Base-by-base conservation (phyloP, 1,140 invertebrate genomes). In the Leptinotarsa defecta region DNA sequence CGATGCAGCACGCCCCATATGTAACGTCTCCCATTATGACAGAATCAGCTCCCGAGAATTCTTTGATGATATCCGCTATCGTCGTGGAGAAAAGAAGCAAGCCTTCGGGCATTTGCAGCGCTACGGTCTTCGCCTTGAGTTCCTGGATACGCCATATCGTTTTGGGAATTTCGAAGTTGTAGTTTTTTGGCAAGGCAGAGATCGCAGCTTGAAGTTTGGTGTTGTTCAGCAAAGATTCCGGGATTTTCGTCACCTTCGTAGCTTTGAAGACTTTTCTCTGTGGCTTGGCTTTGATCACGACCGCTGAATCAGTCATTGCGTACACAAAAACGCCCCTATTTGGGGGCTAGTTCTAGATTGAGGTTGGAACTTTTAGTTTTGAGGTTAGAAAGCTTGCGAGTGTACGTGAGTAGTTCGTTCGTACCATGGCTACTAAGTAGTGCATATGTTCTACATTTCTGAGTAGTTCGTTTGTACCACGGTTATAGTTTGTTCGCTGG, bases 1-100 rank as follows among this genome's bases (percentile, higher is more conserved):
- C 98, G n/a, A 99, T 93, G 87, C 98, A 99, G 86, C 98, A 99
- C 4, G 98, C 98, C 65, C 98, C 98, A 86, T 99, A 99, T 3
- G 97, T 98, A 20, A 89, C 88, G 89, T 99, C 98, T 15, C 96
- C 97, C 95, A 99, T 96, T 76, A 99, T 98, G 17, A 99, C 90
- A n/a, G 94, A 94, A 76, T 99, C 96, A 34, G 94, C 95, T 65
- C 91, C 90, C 15, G 96, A 97, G 84, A 99, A 98, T 70, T 93
- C 90, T 87, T 97, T 93, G 74, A 99, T 92, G 75, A 99, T 98
- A 86, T 99, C 96, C 72, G 94, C 92, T 78, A 99, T 93, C 48
- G 94, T 93, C 80, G 96, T 95, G 0, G 98, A 92, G 89, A 95
- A 99, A 85, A 99, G 89, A 49, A 98, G 87, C 20, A 95, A 79